phyloP scores from a whole-genome alignment of 2,888 invertebrate species.

The Zelleria hepariella region DNA sequence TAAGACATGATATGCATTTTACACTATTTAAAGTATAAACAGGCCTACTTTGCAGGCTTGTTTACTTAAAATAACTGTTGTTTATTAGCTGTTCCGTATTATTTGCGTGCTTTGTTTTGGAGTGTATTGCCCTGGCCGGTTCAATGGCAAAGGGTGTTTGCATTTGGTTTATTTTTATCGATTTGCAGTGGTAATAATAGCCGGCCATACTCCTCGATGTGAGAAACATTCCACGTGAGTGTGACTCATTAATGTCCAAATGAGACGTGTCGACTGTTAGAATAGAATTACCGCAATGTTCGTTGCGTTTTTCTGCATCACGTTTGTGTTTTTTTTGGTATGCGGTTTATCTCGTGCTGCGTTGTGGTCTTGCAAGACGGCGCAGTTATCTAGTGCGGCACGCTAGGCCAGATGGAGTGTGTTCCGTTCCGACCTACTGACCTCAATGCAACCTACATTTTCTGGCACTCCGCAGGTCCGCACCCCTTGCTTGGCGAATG shows the following conservation, averaged over 20 bases:
- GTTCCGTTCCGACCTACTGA: conserved; percentile 9
- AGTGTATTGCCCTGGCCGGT: background rate
- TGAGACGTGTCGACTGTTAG: background rate
- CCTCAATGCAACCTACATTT: conserved; percentile 11
- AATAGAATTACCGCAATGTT: background rate
- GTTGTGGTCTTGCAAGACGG: background rate
- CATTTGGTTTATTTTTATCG: background rate
- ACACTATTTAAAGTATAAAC: background rate
- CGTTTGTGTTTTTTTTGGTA: background rate
- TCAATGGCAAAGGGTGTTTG: background rate
- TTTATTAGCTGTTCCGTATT: background rate
- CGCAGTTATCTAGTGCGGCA: conserved; percentile 1
- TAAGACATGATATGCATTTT: background rate
- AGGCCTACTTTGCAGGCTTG: no score
- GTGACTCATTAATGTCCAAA: background rate
- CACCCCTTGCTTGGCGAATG: background rate
- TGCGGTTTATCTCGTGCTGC: background rate
- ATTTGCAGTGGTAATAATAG: conserved; percentile 1
- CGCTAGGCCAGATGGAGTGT: background rate
- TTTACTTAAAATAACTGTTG: no score
- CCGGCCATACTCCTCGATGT: background rate
- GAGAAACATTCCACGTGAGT: background rate
- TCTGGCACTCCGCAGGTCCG: background rate
- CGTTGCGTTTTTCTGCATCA: background rate
- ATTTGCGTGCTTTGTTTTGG: background rate